Percentiles rank a stretch among this genome's conserved stretches.
Evolutionary conservation across 2,113 vertebrate species (phyloP).

Genomic region (Podarcis raffonei): DNA sequence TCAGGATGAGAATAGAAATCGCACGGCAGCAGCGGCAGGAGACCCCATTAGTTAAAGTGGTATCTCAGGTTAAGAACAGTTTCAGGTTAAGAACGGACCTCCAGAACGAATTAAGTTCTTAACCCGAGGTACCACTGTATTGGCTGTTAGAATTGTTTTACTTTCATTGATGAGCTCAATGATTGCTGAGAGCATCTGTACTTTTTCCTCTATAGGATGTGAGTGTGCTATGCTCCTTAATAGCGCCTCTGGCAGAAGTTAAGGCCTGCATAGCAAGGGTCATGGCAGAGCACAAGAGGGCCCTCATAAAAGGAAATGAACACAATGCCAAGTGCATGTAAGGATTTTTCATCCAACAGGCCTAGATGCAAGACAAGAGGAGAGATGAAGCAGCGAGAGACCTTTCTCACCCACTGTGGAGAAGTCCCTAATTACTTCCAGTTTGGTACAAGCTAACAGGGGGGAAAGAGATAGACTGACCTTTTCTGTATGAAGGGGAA

Average conservation of each 20-base stretch:
- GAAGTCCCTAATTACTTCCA: background rate
- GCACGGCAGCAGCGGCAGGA: too few relatives aligned
- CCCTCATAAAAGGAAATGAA: background rate
- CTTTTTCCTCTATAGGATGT: background rate
- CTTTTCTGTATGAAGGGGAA: background rate
- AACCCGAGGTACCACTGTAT: background rate
- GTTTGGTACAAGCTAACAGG: background rate
- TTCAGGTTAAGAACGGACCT: too few relatives aligned
- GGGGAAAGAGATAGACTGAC: background rate
- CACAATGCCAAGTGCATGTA: slow-evolving; percentile 12
- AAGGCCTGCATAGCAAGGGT: background rate
- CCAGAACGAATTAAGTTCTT: too few relatives aligned
- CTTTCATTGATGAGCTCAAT: background rate
- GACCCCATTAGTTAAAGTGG: too few relatives aligned
- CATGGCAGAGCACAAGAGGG: background rate
- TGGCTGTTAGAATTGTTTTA: background rate
- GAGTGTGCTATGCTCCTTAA: background rate
- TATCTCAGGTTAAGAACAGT: too few relatives aligned
- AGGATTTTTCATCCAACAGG: background rate
- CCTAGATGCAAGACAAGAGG: background rate
- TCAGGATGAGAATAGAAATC: too few relatives aligned
- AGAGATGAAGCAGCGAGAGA: background rate
- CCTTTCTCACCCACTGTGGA: background rate
- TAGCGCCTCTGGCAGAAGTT: background rate
- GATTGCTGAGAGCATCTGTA: background rate